Base-by-base conservation (phyloP, 2,113 vertebrate genomes). In the Calidris pygmaea region DNA sequence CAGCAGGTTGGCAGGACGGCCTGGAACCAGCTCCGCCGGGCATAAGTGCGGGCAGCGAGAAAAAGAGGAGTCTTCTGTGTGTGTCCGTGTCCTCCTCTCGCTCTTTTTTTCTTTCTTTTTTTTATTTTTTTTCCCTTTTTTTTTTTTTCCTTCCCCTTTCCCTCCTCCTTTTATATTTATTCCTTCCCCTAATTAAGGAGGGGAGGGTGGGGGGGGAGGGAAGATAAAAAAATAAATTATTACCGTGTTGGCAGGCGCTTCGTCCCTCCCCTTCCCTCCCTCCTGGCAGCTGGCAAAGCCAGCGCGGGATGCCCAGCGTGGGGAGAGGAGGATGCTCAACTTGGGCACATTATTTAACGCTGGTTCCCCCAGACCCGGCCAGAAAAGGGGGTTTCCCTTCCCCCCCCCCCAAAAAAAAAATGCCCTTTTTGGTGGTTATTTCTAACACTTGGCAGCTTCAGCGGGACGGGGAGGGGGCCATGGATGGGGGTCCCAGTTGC, bases 241-340 rank as follows among this genome's bases (percentile, higher is more conserved):
- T 90, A 90, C 89, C 26, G 87, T 59, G 77, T 73, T 97, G 95
- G 96, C 95, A 91, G 52, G 43, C 34, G 3, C 24, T 35, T 94
- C 5, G 68, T 89, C 95, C 95, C 95, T 92, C 95, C 95, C 93
- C 87, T 85, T 84, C 85, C 96, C 93, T 94, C 87, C 93, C 77
- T 92, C 84, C 90, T 66, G 92, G 90, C 92, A 68, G 87, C 90
- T 45, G 94, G 83, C 86, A 70, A 37, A 27, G 7, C 67, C 89
- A 50, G 63, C 87, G 43, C 73, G 53, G 32, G 55, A 70, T 52
- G 68, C 88, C 7, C 20, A 62, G 63, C 4, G 23, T 2, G 6
- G 47, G 48, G 77, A 85, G 78, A 62, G 74, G 82, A 85, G 89
- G 80, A 89, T 94, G 92, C 77, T 93, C 68, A 35, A 24, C 53